Base-by-base conservation (phyloP, 1,140 invertebrate genomes). In the Drosophila pectinifera region DNA sequence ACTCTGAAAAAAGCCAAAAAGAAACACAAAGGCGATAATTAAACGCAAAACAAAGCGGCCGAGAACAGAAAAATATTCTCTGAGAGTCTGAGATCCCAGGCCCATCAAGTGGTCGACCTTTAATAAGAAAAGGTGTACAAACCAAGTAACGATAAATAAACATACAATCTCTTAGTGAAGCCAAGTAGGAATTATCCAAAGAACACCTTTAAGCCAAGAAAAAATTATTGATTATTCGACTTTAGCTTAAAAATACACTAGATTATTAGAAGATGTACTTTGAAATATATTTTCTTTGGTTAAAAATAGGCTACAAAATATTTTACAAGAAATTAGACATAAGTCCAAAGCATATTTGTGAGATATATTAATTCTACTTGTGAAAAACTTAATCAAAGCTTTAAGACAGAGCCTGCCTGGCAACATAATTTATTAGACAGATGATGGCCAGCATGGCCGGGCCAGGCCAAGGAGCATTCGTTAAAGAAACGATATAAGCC, bases 41-140 rank as follows among this genome's bases (percentile, higher is more conserved):
- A 86, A 86, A 86, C 62, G 83, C 79, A 86, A 86, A 88, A 88
- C 83, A 86, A 86, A 88, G 83, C 83, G 72, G 78, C 74, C 74
- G 53, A 85, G 78, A 85, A 84, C 75, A 61, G 65, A 69, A 59
- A 46, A 73, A 22, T 63, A 62, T 49, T 61, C 49, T n/a, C 34
- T 38, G 36, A 49, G 26, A 64, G 45, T 11, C 43, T 14, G 36
- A 75, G 72, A 75, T 57, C 72, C 34, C 64, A 70, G 64, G 18
- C 70, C 41, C 69, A 83, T 86, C 78, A 86, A 88, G 69, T 78
- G 69, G 78, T 76, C 58, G 82, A 77, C 78, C 74, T 86, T 80
- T 88, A 86, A 86, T 86, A 82, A 82, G 74, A 88, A 81, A 88
- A 78, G 62, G 78, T 85, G 74, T 86, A 86, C 63, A 78, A 62